Conservation (phyloP, 2,113 vertebrate genomes). For the Cromileptes altivelis region DNA sequence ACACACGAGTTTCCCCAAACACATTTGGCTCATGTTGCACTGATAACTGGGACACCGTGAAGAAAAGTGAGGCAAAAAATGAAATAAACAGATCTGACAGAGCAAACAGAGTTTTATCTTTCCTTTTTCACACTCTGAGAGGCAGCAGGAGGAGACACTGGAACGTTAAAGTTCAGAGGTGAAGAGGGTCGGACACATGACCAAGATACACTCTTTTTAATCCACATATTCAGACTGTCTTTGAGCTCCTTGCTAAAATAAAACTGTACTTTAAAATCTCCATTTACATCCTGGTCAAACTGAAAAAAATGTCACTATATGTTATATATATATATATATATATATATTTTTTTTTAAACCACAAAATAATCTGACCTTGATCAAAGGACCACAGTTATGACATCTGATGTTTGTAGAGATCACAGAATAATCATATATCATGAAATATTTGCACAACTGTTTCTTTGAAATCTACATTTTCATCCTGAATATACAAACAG, state of each 20-base stretch:
- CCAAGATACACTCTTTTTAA: not conserved
- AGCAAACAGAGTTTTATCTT: conserved; percentile 44
- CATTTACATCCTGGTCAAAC: not conserved
- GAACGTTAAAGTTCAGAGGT: not conserved
- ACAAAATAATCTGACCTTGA: not conserved
- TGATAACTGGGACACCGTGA: conserved; percentile 84
- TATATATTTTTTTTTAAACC: not conserved
- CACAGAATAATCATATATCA: not conserved
- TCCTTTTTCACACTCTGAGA: conserved; percentile 46
- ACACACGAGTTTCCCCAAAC: conserved; percentile 85
- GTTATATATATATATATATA: too few relatives aligned
- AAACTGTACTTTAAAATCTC: not conserved
- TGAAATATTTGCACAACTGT: not conserved
- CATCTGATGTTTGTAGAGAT: not conserved
- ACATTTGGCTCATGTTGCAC: conserved; percentile 84
- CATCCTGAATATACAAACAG: not conserved
- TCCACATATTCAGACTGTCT: too few relatives aligned
- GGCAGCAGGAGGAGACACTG: conserved; percentile 15
- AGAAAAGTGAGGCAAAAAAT: conserved; percentile 43
- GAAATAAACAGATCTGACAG: conserved; percentile 51
- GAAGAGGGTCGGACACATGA: not conserved
- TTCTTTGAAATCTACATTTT: not conserved
- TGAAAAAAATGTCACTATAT: too few relatives aligned
- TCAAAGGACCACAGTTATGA: not conserved
- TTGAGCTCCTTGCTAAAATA: not conserved